Evolutionary conservation across 2,113 vertebrate species (phyloP), one percentile per base, ranked within the genome.

Genomic region (Aegotheles bennettii): DNA sequence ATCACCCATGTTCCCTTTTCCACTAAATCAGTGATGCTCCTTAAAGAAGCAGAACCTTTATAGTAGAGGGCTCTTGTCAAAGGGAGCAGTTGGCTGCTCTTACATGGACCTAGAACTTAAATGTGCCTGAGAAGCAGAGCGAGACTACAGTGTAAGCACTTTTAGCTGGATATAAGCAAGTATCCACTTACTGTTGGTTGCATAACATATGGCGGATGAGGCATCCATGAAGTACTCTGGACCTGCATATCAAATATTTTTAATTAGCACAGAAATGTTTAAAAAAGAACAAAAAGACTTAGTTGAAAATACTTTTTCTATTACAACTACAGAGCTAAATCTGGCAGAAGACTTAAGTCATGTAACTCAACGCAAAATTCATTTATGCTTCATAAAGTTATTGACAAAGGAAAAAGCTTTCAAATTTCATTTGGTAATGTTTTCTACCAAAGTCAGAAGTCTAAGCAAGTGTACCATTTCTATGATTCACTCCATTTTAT

Each of bases 191-290:
- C 99, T 98, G 99, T 99, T 98, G 99, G 99, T 99, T 99, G 99
- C 99, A 99, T 99, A 99, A 99, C 99, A 98, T 99, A 99, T 97
- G 99, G 99, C 97, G 99, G 99, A 98, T 99, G 99, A 98, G 99
- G 99, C 99, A 99, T 99, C 99, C 99, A 99, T 97, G 99, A 99
- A 98, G 99, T 99, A 97, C 99, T 99, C 98, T 99, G 99, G 98
- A 99, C 99, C 99, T 99, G 98, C 92, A 93, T 81, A 97, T 95
- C 94, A 98, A 98, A 97, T 97, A 97, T 82, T 96, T 97, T 94
- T 76, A 84, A 97, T 98, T 98, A 98, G 98, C 91, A 98, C 43
- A 97, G 84, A 71, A 95, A 83, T 94, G 79, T 93, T 93, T 94
- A 92, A 94, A 94, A 94, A 28, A 68, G 56, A 93, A 94, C 74